Percentiles rank a stretch among this genome's conserved stretches.
phyloP scores from a whole-genome alignment of 2,888 invertebrate species.

The Prosopocoilus inquinatus region DNA sequence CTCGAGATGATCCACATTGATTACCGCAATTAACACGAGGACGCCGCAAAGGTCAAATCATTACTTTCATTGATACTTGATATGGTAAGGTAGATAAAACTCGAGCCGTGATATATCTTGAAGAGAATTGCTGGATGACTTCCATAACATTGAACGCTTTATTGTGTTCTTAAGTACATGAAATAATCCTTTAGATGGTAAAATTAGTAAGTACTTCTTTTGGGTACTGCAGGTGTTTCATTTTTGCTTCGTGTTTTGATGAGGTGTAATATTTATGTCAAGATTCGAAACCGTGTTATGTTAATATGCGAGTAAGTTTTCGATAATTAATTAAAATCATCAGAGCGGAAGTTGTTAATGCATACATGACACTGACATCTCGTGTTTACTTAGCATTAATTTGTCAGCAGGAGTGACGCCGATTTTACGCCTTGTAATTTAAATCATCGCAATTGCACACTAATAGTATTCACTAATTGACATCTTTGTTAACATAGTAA shows the following conservation, averaged over 20 bases:
- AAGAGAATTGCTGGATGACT: background rate
- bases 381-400: background rate
- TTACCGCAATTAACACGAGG: slow-evolving; percentile 43
- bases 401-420: slow-evolving; percentile 1
- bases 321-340: too few relatives aligned
- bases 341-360: too few relatives aligned
- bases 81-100: slow-evolving; percentile 20
- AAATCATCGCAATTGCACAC: slow-evolving; percentile 29
- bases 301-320: too few relatives aligned
- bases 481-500: slow-evolving; percentile 28
- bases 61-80: slow-evolving; percentile 33
- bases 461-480: slow-evolving; percentile 29
- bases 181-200: background rate
- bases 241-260: too few relatives aligned
- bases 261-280: too few relatives aligned
- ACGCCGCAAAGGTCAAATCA: slow-evolving; percentile 37
- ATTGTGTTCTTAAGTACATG: background rate
- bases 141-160: slow-evolving; percentile 1
- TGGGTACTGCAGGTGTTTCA: too few relatives aligned
- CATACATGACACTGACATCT: background rate
- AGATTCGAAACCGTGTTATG: too few relatives aligned
- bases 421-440: slow-evolving; percentile 18
- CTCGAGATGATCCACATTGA: slow-evolving; percentile 43
- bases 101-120: background rate
- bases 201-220: too few relatives aligned